These are phyloP conservation scores for Neodiprion virginianus DNA, from an alignment of 1,140 invertebrate species.

Conservation along the genomic window DNA sequence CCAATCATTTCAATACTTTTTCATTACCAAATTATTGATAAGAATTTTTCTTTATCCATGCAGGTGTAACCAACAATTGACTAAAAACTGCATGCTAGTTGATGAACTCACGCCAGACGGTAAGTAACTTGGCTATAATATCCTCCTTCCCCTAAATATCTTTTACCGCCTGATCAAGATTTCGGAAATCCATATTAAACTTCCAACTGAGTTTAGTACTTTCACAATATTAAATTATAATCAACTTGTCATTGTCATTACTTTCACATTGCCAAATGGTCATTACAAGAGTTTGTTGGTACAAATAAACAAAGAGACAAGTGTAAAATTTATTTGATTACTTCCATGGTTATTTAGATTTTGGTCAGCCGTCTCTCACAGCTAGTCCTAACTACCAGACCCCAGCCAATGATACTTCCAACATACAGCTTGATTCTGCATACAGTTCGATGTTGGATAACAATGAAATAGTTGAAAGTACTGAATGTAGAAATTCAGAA, in stretches of 20 bases:
- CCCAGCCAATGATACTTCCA: too few relatives aligned
- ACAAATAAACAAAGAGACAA: not conserved
- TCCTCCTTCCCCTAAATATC: not conserved
- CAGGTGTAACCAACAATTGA: constrained; percentile 47
- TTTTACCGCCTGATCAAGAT: constrained; percentile 3
- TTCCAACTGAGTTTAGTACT: constrained; percentile 10
- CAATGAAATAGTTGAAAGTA: too few relatives aligned
- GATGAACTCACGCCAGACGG: constrained; percentile 44
- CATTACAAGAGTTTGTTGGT: not conserved
- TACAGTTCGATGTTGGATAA: too few relatives aligned
- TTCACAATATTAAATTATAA: not conserved
- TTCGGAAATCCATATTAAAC: not conserved
- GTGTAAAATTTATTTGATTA: too few relatives aligned
- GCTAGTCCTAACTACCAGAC: too few relatives aligned
- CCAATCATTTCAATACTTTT: too few relatives aligned
- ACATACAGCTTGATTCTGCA: too few relatives aligned
- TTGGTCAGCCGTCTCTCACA: too few relatives aligned
- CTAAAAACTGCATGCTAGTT: constrained; percentile 37
- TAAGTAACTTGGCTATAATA: constrained; percentile 20
- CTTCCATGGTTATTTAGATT: too few relatives aligned
- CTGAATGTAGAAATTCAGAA: too few relatives aligned
- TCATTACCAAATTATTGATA: not conserved
- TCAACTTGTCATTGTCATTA: not conserved
- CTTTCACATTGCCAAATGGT: not conserved
- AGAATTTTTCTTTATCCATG: constrained; percentile 15